Evolutionary conservation across 2,888 invertebrate species (phyloP), one percentile per base, ranked within the genome.

Genomic region (Trichogramma evanescens): DNA sequence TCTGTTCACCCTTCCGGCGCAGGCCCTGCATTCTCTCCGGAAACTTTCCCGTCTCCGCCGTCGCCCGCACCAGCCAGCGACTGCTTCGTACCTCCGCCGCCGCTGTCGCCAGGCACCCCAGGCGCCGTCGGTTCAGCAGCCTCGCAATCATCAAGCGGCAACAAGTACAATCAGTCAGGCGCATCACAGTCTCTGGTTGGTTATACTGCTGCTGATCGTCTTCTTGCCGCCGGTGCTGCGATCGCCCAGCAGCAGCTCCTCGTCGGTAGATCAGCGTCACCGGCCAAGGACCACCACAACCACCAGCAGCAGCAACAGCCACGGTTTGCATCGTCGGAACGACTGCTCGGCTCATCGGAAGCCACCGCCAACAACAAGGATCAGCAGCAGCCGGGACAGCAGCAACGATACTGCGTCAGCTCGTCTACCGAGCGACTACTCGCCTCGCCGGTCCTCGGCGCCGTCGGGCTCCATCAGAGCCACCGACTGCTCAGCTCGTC

Each of bases 31-130:
- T 74, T 77, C 81, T 82, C 82, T 75, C 81, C 83, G 77, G 78
- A 81, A 66, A 81, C 81, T 62, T 80, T 82, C 74, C 82, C 82
- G 64, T 76, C 76, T 46, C 83, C 83, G 58, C 83, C 83, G 39
- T 82, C 82, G 54, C 83, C 83, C 58, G 83, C 83, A 59, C 83
- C 83, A 13, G 79, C 81, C 45, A 80, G 79, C 71, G 82, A 82
- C 68, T 76, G 81, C 54, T 82, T 81, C 71, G 84, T 86, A 68
- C 85, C 86, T 55, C 81, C 82, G 70, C 85, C 86, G 70, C 86
- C 86, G 73, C 78, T 86, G 70, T 84, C 85, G 72, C 85, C 85
- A 75, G 82, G 82, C 61, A 75, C 75, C 63, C 79, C 84, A 67
- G 74, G 74, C 60, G 72, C 73, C 66, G 72, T 71, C 59, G n/a